Evolutionary conservation across 2,113 vertebrate species (phyloP), one percentile per base, ranked within the genome.

Genomic region (Sinocyclocheilus anophthalmus): DNA sequence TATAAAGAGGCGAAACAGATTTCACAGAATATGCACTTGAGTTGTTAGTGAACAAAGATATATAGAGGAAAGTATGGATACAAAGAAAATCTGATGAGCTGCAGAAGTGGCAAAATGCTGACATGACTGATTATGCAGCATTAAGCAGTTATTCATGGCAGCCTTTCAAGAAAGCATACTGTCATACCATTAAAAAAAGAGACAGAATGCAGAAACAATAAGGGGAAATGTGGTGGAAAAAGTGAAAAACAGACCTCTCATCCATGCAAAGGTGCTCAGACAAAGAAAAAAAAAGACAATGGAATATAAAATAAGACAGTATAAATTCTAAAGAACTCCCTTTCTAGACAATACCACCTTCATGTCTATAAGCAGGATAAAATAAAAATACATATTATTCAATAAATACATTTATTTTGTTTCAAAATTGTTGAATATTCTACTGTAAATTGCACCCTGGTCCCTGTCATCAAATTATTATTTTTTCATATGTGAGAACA

Each of bases 201-300:
- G n/a, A 81, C 22, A 55, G n/a, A 81, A 30, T 67, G 39, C 79
- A 81, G 79, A 67, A 81, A 81, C 78, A 80, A 81, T n/a, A 30
- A 20, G 39, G 59, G 79, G 61, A 81, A 81, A 81, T 67, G 39
- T 81, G 59, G 33, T 81, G 57, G 77, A 61, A 59, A 39, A 42
- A 39, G 75, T 30, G 78, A 81, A 26, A 81, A 63, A 48, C 20
- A 65, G 12, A 45, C 11, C 4, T 16, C 24, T 67, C 22, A 61
- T 70, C 42, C 42, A 55, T 72, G 48, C 48, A 14, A 45, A 53
- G 48, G 9, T 39, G 30, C 37, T 39, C 30, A 24, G 30, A 61
- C 18, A 61, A 83, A 48, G 61, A n/a, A n/a, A n/a, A n/a, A n/a
- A 50, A 48, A 48, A 61, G 78, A 61, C 53, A 79, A 57, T 55